Conservation (phyloP, 1,140 invertebrate species). For the Gryllus bimaculatus region DNA sequence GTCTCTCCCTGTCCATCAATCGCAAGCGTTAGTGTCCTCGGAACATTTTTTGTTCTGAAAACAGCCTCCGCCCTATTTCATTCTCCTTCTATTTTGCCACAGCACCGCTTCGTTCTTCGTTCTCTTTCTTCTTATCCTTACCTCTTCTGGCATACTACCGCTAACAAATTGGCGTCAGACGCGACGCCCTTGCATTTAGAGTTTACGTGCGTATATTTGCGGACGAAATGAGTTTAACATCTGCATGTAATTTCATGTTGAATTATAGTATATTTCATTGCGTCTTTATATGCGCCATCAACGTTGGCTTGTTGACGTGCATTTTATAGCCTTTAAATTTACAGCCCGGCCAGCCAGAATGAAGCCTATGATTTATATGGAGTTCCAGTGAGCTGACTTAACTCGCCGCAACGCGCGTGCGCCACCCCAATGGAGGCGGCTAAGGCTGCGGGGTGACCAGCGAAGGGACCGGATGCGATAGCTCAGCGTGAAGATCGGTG, state of each 20-base stretch:
- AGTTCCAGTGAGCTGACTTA: background rate
- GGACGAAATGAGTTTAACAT: background rate
- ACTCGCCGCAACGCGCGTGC: background rate
- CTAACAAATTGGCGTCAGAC: background rate
- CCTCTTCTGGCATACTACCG: no score
- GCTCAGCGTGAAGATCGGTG: no score
- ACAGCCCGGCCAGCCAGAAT: background rate
- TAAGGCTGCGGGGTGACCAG: no score
- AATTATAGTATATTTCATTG: conserved; percentile 6
- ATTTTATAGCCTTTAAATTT: background rate
- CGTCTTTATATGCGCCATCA: conserved; percentile 1
- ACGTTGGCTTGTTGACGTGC: conserved; percentile 2
- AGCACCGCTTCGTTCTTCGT: no score
- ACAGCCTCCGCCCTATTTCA: no score
- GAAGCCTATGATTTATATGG: conserved; percentile 4
- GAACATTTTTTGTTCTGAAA: no score
- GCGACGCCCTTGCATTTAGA: background rate
- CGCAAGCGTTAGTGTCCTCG: no score
- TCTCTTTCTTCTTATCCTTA: no score
- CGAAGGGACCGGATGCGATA: no score
- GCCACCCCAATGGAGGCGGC: no score
- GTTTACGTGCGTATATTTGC: background rate
- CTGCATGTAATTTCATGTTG: background rate
- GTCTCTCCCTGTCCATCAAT: no score
- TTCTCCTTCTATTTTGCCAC: no score